These are phyloP conservation scores for Trachelus tabidus DNA, from an alignment of 2,888 invertebrate genomes.

Conservation along the genomic window DNA sequence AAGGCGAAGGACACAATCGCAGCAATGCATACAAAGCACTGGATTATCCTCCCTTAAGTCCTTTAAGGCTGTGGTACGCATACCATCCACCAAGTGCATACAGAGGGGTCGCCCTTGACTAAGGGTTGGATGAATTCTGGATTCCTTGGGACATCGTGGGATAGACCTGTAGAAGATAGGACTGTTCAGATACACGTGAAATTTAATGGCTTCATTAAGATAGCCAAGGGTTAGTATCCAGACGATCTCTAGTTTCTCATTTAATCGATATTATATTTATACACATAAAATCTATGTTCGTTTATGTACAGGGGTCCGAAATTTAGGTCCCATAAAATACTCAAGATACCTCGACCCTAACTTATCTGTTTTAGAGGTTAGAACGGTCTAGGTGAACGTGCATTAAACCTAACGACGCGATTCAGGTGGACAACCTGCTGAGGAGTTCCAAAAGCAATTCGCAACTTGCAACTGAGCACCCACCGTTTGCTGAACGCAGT, in stretches of 20 bases:
- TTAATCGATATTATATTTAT: background rate
- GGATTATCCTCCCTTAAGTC: conserved; percentile 18
- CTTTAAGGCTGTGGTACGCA: conserved; percentile 8
- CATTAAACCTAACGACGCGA: background rate
- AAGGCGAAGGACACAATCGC: conserved; percentile 8
- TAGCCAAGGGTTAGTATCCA: background rate
- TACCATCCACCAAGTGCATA: conserved; percentile 14
- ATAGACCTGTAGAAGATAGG: background rate
- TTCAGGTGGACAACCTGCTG: background rate
- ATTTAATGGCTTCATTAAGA: background rate
- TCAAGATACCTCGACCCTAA: background rate
- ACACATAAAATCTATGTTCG: background rate
- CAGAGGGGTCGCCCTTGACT: conserved; percentile 9
- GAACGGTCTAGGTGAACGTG: background rate
- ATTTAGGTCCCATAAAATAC: background rate
- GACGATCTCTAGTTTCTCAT: background rate
- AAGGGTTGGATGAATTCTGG: background rate
- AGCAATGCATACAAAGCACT: conserved; percentile 21
- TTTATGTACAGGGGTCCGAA: background rate
- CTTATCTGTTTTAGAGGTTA: background rate
- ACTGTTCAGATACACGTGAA: background rate
- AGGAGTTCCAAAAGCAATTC: background rate
- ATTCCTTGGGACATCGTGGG: background rate
- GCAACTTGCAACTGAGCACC: background rate
- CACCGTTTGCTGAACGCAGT: background rate